Evolutionary conservation across 2,113 vertebrate species (phyloP).

Genomic region (Thunnus maccoyii): DNA sequence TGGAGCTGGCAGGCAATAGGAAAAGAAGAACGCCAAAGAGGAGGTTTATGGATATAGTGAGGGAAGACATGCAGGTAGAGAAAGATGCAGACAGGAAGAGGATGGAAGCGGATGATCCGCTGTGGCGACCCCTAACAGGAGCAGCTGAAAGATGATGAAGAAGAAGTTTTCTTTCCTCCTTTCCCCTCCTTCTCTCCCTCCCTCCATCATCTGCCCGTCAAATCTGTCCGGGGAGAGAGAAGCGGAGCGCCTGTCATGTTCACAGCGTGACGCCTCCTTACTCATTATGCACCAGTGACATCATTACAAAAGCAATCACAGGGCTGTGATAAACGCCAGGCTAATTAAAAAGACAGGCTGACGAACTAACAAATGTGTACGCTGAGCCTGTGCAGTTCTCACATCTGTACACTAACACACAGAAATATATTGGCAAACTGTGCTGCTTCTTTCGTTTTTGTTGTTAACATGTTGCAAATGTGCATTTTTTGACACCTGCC

Average conservation of each 20-base stretch:
- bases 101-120: too few relatives aligned
- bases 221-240: constrained; percentile 57
- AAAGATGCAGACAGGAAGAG: too few relatives aligned
- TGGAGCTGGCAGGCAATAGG: too few relatives aligned
- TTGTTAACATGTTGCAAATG: constrained; percentile 1
- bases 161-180: too few relatives aligned
- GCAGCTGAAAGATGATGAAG: too few relatives aligned
- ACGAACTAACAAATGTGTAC: constrained; percentile 58
- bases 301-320: constrained; percentile 85
- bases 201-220: constrained; percentile 55
- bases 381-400: constrained; percentile 11
- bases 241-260: constrained; percentile 79
- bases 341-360: constrained; percentile 85
- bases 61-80: too few relatives aligned
- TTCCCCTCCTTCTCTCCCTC: constrained; percentile 20
- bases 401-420: constrained; percentile 37
- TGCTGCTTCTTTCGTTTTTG: neutral
- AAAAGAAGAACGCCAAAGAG: too few relatives aligned
- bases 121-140: too few relatives aligned
- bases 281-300: constrained; percentile 85
- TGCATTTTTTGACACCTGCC: too few relatives aligned
- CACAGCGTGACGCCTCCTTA: constrained; percentile 73
- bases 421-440: constrained; percentile 10
- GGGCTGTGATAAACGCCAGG: constrained; percentile 79
- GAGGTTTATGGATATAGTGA: too few relatives aligned